Conservation (phyloP, 2,888 invertebrate genomes). For the Eucriotettix oculatus region DNA sequence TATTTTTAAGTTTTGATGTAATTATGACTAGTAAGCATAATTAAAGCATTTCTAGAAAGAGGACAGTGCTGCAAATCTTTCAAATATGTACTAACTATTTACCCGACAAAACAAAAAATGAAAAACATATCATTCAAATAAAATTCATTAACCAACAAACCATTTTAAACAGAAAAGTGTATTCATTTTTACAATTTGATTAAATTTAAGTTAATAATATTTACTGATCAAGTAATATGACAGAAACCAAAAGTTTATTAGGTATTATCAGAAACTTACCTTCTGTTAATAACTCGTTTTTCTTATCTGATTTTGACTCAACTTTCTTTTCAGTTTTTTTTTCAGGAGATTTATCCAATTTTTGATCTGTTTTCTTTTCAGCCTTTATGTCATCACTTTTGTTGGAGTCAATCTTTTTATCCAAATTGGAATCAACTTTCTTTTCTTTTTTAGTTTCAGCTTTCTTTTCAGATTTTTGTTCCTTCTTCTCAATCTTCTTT, state of each 20-base stretch:
- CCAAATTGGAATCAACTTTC: not conserved
- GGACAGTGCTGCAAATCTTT: too few relatives aligned
- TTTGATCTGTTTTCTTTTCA: slow-evolving; percentile 11
- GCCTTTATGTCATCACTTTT: slow-evolving; percentile 14
- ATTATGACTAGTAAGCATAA: too few relatives aligned
- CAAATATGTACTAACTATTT: too few relatives aligned
- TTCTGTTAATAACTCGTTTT: not conserved
- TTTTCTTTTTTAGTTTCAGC: slow-evolving; percentile 21
- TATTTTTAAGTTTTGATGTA: too few relatives aligned
- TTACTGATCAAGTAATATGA: too few relatives aligned
- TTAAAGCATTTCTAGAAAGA: too few relatives aligned
- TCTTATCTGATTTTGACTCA: not conserved
- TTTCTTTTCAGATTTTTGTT: not conserved
- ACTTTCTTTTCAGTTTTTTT: slow-evolving; percentile 8
- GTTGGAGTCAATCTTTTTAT: not conserved
- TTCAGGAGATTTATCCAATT: slow-evolving; percentile 12
- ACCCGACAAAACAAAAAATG: too few relatives aligned
- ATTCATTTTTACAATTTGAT: too few relatives aligned
- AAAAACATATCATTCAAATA: too few relatives aligned
- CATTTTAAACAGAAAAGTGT: too few relatives aligned
- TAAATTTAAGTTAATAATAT: too few relatives aligned
- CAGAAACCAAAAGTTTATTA: not conserved
- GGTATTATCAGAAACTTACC: not conserved
- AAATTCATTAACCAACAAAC: too few relatives aligned
- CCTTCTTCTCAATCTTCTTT: slow-evolving; percentile 20